phyloP scores from a whole-genome alignment of 2,888 invertebrate species.

The Xanthia icteritia region DNA sequence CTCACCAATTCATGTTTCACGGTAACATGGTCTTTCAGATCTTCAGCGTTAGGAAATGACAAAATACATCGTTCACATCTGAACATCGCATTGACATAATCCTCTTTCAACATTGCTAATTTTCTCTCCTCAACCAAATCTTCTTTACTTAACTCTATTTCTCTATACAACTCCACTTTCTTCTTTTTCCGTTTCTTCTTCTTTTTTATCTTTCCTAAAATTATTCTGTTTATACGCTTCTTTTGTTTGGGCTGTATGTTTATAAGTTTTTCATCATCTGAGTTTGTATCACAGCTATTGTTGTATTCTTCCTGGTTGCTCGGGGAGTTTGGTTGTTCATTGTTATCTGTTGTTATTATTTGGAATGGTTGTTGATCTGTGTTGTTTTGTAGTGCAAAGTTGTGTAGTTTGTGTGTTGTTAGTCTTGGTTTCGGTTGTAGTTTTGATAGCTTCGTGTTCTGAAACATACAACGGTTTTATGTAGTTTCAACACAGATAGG shows the following conservation, averaged over 20 bases:
- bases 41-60: conserved; percentile 82
- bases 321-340: neutral
- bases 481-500: neutral
- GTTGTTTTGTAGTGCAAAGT: conserved; percentile 23
- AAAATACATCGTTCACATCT: conserved; percentile 80
- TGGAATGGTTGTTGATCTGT: conserved; percentile 13
- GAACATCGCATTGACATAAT: conserved; percentile 83
- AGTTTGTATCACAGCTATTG: conserved; percentile 18
- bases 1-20: conserved; percentile 82
- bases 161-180: conserved; percentile 68
- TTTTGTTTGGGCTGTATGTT: neutral
- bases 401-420: conserved; percentile 36
- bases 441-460: conserved; percentile 37
- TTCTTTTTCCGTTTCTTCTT: conserved; percentile 48
- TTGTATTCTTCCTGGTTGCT: conserved; percentile 30
- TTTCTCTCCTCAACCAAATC: conserved; percentile 79
- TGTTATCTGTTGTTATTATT: conserved; percentile 36
- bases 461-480: conserved; percentile 25
- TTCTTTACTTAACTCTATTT: conserved; percentile 73
- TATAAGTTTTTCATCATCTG: conserved; percentile 56
- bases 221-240: neutral
- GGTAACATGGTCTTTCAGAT: conserved; percentile 79
- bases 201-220: conserved; percentile 3
- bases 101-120: conserved; percentile 71
- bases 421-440: conserved; percentile 30